Evolutionary conservation across 2,113 vertebrate genomes (phyloP).

Genomic region (Isichthys henryi): DNA sequence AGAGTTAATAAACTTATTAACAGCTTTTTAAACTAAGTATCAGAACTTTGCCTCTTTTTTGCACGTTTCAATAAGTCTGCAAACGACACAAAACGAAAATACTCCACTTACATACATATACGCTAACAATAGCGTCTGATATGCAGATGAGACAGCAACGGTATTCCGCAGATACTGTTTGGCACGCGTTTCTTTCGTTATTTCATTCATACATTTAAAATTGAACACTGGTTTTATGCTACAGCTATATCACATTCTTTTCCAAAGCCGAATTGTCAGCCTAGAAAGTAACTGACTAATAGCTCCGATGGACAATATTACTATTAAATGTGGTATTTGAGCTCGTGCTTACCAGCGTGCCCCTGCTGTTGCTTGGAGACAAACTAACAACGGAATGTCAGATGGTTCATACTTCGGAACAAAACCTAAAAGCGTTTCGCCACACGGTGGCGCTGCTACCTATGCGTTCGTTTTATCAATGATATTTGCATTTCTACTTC

Average conservation of each 20-base stretch:
- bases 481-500: background rate
- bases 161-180: background rate
- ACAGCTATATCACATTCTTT: background rate
- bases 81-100: background rate
- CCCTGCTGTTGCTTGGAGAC: constrained; percentile 14
- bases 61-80: background rate
- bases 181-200: background rate
- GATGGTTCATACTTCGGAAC: background rate
- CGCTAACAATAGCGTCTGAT: background rate
- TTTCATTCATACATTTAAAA: background rate
- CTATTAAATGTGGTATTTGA: background rate
- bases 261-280: background rate
- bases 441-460: background rate
- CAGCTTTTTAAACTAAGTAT: background rate
- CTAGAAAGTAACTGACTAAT: background rate
- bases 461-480: background rate
- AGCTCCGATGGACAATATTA: background rate
- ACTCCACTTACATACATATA: background rate
- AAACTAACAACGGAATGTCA: constrained; percentile 4
- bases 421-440: background rate
- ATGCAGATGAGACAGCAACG: background rate
- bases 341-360: background rate
- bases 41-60: background rate
- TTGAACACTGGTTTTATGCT: background rate
- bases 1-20: background rate